Evolutionary conservation across 92 coral and sea anemone species (phyloP).

Genomic region (Hydrozoanthus gracilis): DNA sequence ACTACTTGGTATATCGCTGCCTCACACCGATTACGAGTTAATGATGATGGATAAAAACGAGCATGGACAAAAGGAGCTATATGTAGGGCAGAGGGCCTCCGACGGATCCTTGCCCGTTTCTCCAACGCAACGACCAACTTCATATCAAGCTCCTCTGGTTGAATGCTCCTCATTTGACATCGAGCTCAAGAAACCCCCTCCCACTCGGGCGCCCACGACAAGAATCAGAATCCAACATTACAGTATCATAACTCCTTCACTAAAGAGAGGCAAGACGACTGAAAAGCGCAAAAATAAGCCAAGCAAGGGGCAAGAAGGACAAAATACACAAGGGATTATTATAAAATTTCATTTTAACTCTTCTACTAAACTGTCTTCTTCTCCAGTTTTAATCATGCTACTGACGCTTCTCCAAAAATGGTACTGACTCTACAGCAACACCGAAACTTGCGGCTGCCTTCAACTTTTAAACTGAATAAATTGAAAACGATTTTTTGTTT

Average conservation of each 20-base stretch:
- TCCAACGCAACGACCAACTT: slow-evolving; percentile 71
- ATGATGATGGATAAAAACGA: slow-evolving; percentile 68
- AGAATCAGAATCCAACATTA: slow-evolving; percentile 22
- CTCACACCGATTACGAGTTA: slow-evolving; percentile 77
- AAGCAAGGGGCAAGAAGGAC: slow-evolving; percentile 52
- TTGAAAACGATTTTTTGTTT: background rate
- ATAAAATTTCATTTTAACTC: background rate
- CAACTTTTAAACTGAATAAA: background rate
- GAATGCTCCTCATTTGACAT: slow-evolving; percentile 71
- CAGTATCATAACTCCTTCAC: slow-evolving; percentile 66
- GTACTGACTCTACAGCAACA: background rate
- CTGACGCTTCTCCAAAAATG: background rate
- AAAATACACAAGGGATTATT: slow-evolving; percentile 19
- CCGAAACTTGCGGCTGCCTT: background rate
- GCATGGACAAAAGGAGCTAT: slow-evolving; percentile 59
- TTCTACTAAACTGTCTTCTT: slow-evolving; percentile 13
- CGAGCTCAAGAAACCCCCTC: slow-evolving; percentile 75
- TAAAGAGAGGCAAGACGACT: slow-evolving; percentile 62
- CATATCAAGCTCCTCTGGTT: slow-evolving; percentile 76
- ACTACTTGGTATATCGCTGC: slow-evolving; percentile 64
- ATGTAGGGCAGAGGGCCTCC: slow-evolving; percentile 74
- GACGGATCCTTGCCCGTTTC: slow-evolving; percentile 61
- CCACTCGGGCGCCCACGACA: slow-evolving; percentile 72
- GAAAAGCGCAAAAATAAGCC: slow-evolving; percentile 52
- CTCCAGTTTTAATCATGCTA: slow-evolving; percentile 9